Base-by-base conservation (phyloP, 2,113 vertebrate genomes). In the Nerophis lumbriciformis region DNA sequence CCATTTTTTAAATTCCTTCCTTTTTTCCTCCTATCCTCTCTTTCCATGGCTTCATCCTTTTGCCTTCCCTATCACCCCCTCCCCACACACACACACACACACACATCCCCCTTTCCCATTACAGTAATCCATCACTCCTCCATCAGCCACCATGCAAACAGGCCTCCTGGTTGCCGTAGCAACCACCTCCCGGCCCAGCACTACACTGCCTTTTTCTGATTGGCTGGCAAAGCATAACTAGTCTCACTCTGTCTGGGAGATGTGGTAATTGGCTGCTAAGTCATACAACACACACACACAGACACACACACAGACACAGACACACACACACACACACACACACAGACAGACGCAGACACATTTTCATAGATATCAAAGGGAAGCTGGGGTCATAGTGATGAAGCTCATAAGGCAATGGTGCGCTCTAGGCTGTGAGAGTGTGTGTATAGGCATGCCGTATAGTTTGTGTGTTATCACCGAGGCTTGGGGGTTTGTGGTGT, bases 201-300 rank as follows among this genome's bases (percentile, higher is more conserved):
- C 81, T 88, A 88, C 86, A 83, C 83, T 87, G 83, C 79, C 76
- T 63, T 15, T 53, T 63, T 87, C 85, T 81, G 82, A 90, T 92
- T 91, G 91, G 92, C 88, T 88, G 83, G 83, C 85, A 80, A 71
- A 76, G 70, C 66, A 75, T 67, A 83, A 82, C 83, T 82, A 86
- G 84, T 90, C 89, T 85, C 82, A 76, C 87, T 77, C 68, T 89
- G 89, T 88, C 91, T 77, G 85, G 84, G 89, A 88, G 85, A 89
- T 89, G 90, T 88, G 91, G 91, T 92, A 92, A 92, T 92, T 93
- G 91, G 90, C 89, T 92, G 90, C 89, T 92, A 89, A 87, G 80
- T 82, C 85, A 83, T 79, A 84, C 78, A 81, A 75, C 71, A 75
- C 73, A 77, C 39, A 47, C 28, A 48, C 48, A 63, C 56, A 28